Evolutionary conservation across 1,140 invertebrate species (phyloP).

Genomic region (Gonioctena quinquepunctata): DNA sequence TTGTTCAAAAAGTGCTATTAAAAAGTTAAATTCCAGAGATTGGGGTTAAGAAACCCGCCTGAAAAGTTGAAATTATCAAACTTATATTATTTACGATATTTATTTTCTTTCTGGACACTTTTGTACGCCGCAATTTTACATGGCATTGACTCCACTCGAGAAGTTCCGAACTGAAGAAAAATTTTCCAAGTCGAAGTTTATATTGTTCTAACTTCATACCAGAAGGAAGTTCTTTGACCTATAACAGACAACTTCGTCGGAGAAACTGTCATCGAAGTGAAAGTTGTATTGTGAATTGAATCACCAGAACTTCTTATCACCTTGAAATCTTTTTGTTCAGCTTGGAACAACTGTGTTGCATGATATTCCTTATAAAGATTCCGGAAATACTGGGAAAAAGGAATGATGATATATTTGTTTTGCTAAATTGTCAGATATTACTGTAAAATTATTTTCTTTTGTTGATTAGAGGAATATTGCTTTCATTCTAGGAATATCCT

Average conservation of each 20-base stretch:
- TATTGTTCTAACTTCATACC: slow-evolving; percentile 12
- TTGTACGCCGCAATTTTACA: slow-evolving; percentile 12
- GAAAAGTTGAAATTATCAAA: slow-evolving; percentile 41
- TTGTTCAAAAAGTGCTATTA: slow-evolving; percentile 46
- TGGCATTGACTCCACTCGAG: slow-evolving; percentile 15
- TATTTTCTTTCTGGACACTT: slow-evolving; percentile 31
- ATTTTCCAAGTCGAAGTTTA: slow-evolving; percentile 9
- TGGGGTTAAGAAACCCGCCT: slow-evolving; percentile 36
- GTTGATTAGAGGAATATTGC: no score
- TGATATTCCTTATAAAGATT: not conserved
- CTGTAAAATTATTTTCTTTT: no score
- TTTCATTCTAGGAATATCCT: no score
- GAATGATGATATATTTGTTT: no score
- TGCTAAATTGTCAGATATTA: no score
- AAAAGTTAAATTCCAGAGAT: slow-evolving; percentile 43
- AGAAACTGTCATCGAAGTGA: slow-evolving; percentile 9
- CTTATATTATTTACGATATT: slow-evolving; percentile 38
- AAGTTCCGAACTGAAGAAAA: slow-evolving; percentile 17
- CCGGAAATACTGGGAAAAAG: no score
- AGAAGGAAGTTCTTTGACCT: slow-evolving; percentile 12
- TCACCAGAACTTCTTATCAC: not conserved
- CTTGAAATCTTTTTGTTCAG: not conserved
- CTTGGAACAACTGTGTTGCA: not conserved
- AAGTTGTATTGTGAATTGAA: not conserved
- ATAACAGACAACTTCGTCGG: not conserved